Percentiles rank a stretch among this genome's conserved stretches.
Conservation (phyloP, 1,140 invertebrate species). For the Lordiphosa clarofinis region DNA sequence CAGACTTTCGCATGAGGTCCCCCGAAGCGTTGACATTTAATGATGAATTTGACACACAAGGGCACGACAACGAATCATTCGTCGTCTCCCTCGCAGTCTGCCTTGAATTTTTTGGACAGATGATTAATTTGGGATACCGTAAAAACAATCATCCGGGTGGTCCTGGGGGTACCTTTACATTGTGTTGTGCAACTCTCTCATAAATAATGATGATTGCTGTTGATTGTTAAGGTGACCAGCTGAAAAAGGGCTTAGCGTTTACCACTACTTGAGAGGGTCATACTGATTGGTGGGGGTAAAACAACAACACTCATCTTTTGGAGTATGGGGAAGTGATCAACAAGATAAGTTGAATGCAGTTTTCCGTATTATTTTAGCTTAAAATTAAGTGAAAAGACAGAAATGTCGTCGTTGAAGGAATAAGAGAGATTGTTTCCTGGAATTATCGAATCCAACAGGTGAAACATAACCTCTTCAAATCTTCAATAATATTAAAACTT, state of each 20-base stretch:
- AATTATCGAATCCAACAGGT: too few relatives aligned
- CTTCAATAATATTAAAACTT: too few relatives aligned
- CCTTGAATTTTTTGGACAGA: conserved; percentile 29
- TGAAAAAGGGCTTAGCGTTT: neutral
- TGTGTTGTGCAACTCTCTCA: conserved; percentile 51
- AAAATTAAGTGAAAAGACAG: too few relatives aligned
- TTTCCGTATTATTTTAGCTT: too few relatives aligned
- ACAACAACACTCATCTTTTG: neutral
- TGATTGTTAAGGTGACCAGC: conserved; percentile 41
- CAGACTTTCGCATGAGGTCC: conserved; percentile 56
- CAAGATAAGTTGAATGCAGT: too few relatives aligned
- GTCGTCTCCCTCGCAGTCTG: conserved; percentile 12
- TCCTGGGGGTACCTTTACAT: conserved; percentile 37
- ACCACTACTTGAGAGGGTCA: conserved; percentile 5
- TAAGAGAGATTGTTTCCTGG: too few relatives aligned
- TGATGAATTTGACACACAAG: conserved; percentile 79
- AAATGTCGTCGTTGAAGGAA: too few relatives aligned
- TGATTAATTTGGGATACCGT: conserved; percentile 56
- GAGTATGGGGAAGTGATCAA: too few relatives aligned
- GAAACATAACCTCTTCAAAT: too few relatives aligned
- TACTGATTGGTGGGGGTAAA: conserved; percentile 6
- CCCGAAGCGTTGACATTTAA: conserved; percentile 78
- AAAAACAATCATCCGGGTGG: conserved; percentile 61
- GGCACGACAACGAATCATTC: conserved; percentile 63
- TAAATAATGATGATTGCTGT: conserved; percentile 65